Evolutionary conservation across 1,140 invertebrate species (phyloP).

Genomic region (Probaryconus sp.): DNA sequence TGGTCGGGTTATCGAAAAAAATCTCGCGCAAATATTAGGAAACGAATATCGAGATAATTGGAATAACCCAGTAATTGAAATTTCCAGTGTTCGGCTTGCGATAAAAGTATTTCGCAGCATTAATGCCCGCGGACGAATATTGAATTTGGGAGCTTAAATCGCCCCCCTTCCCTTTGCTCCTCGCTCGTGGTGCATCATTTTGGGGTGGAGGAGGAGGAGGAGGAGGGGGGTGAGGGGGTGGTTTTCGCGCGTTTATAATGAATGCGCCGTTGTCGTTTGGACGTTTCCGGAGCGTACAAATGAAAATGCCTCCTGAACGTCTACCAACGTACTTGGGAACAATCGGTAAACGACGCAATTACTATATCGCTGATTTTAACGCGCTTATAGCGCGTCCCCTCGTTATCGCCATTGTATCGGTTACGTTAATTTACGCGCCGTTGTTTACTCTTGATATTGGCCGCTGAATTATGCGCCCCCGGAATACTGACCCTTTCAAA

Average conservation of each 20-base stretch:
- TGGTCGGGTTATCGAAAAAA: slow-evolving; percentile 6
- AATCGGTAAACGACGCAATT: slow-evolving; percentile 52
- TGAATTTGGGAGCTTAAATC: slow-evolving; percentile 29
- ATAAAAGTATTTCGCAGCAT: slow-evolving; percentile 38
- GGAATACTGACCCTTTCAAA: not conserved
- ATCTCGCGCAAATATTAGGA: slow-evolving; percentile 26
- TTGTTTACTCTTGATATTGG: slow-evolving; percentile 48
- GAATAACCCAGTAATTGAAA: slow-evolving; percentile 41
- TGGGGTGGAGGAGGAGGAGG: no score
- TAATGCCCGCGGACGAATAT: slow-evolving; percentile 40
- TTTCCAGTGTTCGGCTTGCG: slow-evolving; percentile 32
- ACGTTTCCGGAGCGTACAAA: slow-evolving; percentile 47
- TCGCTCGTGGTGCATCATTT: no score
- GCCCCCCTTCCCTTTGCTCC: not conserved
- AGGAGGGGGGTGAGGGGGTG: no score
- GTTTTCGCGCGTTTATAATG: slow-evolving; percentile 34
- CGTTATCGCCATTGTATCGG: slow-evolving; percentile 45
- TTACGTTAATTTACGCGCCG: slow-evolving; percentile 54
- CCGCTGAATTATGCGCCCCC: slow-evolving; percentile 12
- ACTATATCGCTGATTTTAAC: slow-evolving; percentile 53
- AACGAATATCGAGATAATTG: slow-evolving; percentile 34
- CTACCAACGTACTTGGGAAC: slow-evolving; percentile 18
- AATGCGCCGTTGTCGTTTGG: slow-evolving; percentile 56
- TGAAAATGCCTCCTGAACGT: slow-evolving; percentile 50
- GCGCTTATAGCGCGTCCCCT: slow-evolving; percentile 14